These are phyloP conservation scores for Rugalucina vietnamica DNA, from an alignment of 2,888 invertebrate genomes.

Conservation along the genomic window DNA sequence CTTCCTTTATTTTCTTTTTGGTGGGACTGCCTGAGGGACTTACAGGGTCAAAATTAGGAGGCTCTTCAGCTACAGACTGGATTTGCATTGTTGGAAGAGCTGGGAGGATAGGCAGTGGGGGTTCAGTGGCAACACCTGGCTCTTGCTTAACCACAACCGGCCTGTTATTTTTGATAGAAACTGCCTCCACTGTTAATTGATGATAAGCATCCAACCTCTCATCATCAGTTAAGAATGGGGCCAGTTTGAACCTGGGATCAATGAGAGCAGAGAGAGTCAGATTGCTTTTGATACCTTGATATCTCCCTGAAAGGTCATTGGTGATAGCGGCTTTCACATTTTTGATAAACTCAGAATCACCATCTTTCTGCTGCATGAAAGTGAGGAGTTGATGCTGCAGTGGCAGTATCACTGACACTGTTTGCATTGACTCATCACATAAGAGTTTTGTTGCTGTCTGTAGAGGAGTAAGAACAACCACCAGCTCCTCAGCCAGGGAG, in stretches of 20 bases:
- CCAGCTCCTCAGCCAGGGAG: constrained; percentile 41
- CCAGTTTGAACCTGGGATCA: constrained; percentile 43
- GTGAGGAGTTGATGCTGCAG: constrained; percentile 22
- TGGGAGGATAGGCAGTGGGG: neutral
- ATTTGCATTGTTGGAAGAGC: neutral
- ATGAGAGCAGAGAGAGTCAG: constrained; percentile 26
- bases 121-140: neutral
- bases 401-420: constrained; percentile 46
- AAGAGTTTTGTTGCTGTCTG: constrained; percentile 42
- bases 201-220: constrained; percentile 37
- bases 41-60: neutral
- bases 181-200: constrained; percentile 12
- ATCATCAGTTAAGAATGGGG: constrained; percentile 33
- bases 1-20: neutral
- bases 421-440: constrained; percentile 42
- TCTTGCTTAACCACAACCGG: neutral
- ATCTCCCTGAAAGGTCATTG: constrained; percentile 8
- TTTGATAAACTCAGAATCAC: constrained; percentile 3
- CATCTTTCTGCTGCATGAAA: constrained; percentile 4
- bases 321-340: constrained; percentile 9
- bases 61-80: too few relatives aligned
- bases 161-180: neutral
- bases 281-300: neutral
- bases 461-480: constrained; percentile 39
- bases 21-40: neutral